Evolutionary conservation across 2,113 vertebrate genomes (phyloP), one percentile per base, ranked within the genome.

Genomic region (Chloroceryle aenea): DNA sequence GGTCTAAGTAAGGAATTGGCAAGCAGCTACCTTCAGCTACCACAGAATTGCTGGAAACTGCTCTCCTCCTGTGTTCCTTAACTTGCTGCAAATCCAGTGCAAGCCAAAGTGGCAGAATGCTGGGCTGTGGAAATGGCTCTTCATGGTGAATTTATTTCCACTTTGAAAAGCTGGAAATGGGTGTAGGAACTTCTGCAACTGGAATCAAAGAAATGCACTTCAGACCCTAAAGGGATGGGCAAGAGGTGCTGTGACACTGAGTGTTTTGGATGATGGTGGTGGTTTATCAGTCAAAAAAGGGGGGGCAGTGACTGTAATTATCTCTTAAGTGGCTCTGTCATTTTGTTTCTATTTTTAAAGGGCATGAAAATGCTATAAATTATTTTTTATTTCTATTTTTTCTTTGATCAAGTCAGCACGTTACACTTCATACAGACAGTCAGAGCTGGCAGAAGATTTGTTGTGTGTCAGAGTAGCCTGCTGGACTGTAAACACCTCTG

Each of bases 401-500:
- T 7, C 58, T 55, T 77, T 64, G 5, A 20, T 43, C 58, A 42
- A 43, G 32, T 4, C 1, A 63, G 29, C 6, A 2, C 8, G 4
- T 63, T 59, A 40, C 2, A 3, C 27, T 74, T 64, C 11, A 6
- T 21, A 4, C 18, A 32, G 27, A 30, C 47, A 8, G 7, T 10
- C 48, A 61, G 53, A 86, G 25, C 7, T 12, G 36, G 42, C 10
- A 59, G 62, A 30, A 43, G 30, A 6, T 36, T 21, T n/a, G 17
- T 34, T 52, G 55, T 26, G 19, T 43, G 52, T 29, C 36, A 40
- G 14, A 38, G 56, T 2, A 48, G 30, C 40, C 64, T 34, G n/a
- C 40, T 74, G 61, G 29, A 69, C 29, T 58, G 29, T 7, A 40
- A 26, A 23, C 0, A 2, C 12, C 36, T 0, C 1, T 25, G 42